phyloP scores from a whole-genome alignment of 2,888 invertebrate species.

The Argyra leucocephala region DNA sequence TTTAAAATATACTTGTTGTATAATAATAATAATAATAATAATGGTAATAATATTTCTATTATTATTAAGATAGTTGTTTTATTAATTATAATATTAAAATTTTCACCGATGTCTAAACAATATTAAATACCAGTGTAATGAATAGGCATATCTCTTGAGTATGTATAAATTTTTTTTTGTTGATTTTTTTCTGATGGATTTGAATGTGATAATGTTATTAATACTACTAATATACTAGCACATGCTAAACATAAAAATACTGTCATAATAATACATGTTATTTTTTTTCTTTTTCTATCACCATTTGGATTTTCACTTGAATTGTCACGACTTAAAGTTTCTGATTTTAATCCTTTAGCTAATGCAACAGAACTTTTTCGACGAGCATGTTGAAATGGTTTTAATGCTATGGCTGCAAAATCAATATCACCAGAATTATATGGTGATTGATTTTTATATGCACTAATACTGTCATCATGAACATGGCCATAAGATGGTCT shows the following conservation, averaged over 20 bases:
- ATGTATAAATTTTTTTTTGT: slow-evolving; percentile 57
- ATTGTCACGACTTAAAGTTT: not conserved
- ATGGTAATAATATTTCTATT: not conserved
- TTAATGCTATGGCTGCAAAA: slow-evolving; percentile 38
- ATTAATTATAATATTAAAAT: slow-evolving; percentile 13
- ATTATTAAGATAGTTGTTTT: not conserved
- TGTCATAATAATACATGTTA: slow-evolving; percentile 61
- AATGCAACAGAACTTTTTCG: slow-evolving; percentile 35
- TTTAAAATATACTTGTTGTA: slow-evolving; percentile 2
- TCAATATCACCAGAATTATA: slow-evolving; percentile 35
- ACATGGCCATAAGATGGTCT: slow-evolving; percentile 28
- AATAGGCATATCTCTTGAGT: slow-evolving; percentile 46
- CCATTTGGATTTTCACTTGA: not conserved
- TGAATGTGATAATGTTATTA: slow-evolving; percentile 66
- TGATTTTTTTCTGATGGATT: slow-evolving; percentile 55
- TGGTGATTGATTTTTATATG: slow-evolving; percentile 24
- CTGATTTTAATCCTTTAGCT: not conserved
- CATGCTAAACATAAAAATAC: slow-evolving; percentile 64
- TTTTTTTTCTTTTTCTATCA: slow-evolving; percentile 57
- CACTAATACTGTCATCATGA: not conserved
- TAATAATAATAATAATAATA: not conserved
- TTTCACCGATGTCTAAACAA: slow-evolving; percentile 7
- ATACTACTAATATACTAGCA: slow-evolving; percentile 65
- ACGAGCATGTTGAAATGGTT: slow-evolving; percentile 40
- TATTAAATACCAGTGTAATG: slow-evolving; percentile 40